Evolutionary conservation across 2,888 invertebrate genomes (phyloP), one percentile per base, ranked within the genome.

Genomic region (Pterostichus madidus): DNA sequence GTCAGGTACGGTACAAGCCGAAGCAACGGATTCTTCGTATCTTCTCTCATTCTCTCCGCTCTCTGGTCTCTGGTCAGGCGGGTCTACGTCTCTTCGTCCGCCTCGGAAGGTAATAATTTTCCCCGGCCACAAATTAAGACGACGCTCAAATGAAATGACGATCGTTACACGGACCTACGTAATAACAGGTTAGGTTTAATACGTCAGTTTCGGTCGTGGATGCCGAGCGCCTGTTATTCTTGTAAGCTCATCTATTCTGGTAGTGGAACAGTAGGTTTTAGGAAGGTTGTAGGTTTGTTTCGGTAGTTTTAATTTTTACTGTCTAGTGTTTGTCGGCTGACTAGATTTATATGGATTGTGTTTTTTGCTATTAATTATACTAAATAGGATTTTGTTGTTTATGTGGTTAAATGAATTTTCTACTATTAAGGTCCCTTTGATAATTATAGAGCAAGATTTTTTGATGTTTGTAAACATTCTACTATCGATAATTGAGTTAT

Each of bases 61-160:
- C 11, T 11, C 24, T 59, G 10, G 13, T 64, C 64, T 31, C 32
- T n/a, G 35, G n/a, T n/a, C 31, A 64, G 64, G 64, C 73, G 73
- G 46, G 15, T 15, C 49, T 10, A 17, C 39, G 35, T 44, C 39
- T 24, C 7, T 59, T 6, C 59, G 59, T 52, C 59, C 78, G 61
- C 78, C 32, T 59, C 78, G 53, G 71, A 44, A 80, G 80, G 80
- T 80, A 71, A 80, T 80, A 80, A 80, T 80, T 80, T 80, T 71
- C 80, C 73, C 15, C 56, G 56, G 73, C 71, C 71, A 80, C 80
- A 80, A 80, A 80, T 80, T 80, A 80, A 80, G 80, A 80, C 80
- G 80, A 80, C 80, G 80, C 71, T 73, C 71, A 80, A 80, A 80
- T 80, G 80, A 80, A 80, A 80, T 80, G 80, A 78, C 78, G 61